phyloP scores from a whole-genome alignment of 2,797 vertebrate genomes.

The Sebastes iracundus region DNA sequence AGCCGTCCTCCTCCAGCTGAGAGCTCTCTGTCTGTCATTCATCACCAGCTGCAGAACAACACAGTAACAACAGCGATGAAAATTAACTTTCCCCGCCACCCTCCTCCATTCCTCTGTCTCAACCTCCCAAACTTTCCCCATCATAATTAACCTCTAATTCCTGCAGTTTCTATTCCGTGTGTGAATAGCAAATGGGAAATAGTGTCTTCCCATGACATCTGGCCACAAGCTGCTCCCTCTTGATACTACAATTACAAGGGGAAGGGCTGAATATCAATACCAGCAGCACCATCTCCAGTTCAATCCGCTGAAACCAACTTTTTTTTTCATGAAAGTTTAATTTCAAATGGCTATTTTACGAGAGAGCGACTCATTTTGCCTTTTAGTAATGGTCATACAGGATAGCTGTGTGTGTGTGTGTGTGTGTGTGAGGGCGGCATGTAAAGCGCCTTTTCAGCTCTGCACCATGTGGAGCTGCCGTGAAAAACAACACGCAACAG shows the following conservation, averaged over 20 bases:
- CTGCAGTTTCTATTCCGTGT: conserved; percentile 69
- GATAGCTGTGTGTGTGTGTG: not conserved
- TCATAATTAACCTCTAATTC: conserved; percentile 81
- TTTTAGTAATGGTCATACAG: not conserved
- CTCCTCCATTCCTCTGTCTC: conserved; percentile 34
- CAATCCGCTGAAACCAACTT: conserved; percentile 12
- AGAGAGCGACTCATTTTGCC: conserved; percentile 17
- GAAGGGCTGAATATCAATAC: conserved; percentile 57
- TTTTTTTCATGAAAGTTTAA: conserved; percentile 36
- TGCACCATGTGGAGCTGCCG: not conserved
- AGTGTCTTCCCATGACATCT: conserved; percentile 73
- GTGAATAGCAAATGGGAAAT: conserved; percentile 75
- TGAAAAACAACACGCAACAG: conserved; percentile 13
- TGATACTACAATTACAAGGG: conserved; percentile 56
- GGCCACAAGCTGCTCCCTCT: conserved; percentile 75
- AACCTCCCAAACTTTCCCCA: conserved; percentile 49
- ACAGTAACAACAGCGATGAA: conserved; percentile 66
- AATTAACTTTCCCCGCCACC: conserved; percentile 65
- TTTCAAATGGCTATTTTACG: conserved; percentile 43
- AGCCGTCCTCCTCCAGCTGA: conserved; percentile 72
- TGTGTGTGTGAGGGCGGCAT: conserved; percentile 12
- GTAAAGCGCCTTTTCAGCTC: not conserved
- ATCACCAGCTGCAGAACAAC: conserved; percentile 78
- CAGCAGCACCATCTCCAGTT: conserved; percentile 15
- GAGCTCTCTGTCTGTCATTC: conserved; percentile 77